phyloP scores from a whole-genome alignment of 1,140 invertebrate genomes.

The Micrasema minimum region DNA sequence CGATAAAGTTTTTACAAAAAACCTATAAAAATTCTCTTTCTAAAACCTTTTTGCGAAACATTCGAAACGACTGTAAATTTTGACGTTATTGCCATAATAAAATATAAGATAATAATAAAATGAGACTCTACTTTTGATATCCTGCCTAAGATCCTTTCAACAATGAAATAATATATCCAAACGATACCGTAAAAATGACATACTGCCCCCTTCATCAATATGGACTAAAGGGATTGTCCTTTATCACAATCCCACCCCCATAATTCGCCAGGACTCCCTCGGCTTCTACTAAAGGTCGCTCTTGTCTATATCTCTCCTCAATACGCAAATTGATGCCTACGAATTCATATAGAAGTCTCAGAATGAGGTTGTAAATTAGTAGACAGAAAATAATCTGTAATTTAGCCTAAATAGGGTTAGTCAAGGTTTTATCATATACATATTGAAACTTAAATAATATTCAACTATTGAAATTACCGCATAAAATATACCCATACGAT shows the following conservation, averaged over 20 bases:
- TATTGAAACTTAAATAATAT: no score
- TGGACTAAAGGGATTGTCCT: constrained; percentile 37
- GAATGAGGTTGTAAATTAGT: no score
- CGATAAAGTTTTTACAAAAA: no score
- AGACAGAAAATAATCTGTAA: no score
- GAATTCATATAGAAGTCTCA: no score
- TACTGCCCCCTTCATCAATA: constrained; percentile 43
- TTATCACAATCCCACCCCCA: constrained; percentile 21
- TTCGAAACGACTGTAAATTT: constrained; percentile 14
- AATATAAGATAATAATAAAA: constrained; percentile 41
- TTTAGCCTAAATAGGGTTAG: no score
- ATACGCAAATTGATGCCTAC: constrained; percentile 14
- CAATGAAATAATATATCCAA: constrained; percentile 45
- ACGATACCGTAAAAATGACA: constrained; percentile 47
- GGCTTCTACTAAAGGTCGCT: background rate
- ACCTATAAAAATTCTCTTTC: background rate
- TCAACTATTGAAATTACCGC: no score
- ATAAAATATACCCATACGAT: no score
- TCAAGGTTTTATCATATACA: no score
- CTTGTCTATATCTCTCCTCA: constrained; percentile 7
- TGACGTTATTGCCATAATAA: constrained; percentile 26
- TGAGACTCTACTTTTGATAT: constrained; percentile 19
- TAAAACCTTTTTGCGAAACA: constrained; percentile 17
- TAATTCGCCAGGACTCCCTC: constrained; percentile 21
- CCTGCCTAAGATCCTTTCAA: constrained; percentile 41